Evolutionary conservation across 2,888 invertebrate genomes (phyloP), one percentile per base, ranked within the genome.

Genomic region (Conistra vaccinii): DNA sequence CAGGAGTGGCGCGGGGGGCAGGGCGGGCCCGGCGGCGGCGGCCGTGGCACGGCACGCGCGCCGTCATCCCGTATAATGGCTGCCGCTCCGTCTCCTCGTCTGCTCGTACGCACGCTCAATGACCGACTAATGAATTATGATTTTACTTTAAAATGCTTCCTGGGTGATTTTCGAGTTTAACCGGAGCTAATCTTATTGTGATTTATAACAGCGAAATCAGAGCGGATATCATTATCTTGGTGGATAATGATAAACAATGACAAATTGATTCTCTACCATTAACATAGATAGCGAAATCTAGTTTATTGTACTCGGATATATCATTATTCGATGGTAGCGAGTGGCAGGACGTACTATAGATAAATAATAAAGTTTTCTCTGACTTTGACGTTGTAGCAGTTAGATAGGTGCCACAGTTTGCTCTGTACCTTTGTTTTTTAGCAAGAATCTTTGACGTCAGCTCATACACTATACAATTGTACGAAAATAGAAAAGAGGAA

Each of bases 51-150:
- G 92, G 95, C 95, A 94, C 95, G 94, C 94, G 95, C 96, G 94
- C 93, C 93, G 96, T 96, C 96, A 96, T 96, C 92, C 92, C 91
- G 91, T 91, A 92, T 96, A 96, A 96, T 96, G 95, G 95, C 91
- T 92, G 91, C 90, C 93, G 90, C 90, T 84, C 90, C 90, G 90
- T 86, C 91, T 84, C 85, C 88, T 87, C 90, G 90, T 67, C 84
- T 84, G 55, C 84, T 84, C 80, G 63, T 91, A 90, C 87, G 91
- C 91, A 86, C 87, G 92, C 93, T 94, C 95, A 94, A 93, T 95
- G 93, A 94, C 92, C 92, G 89, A 91, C 92, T 95, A 95, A 94
- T 95, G 94, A 95, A 95, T 95, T 93, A 93, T 93, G 91, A 93
- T 92, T 94, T 93, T 90, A 91, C 79, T 88, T 91, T 91, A 90